Evolutionary conservation across 2,888 invertebrate species (phyloP), one percentile per base, ranked within the genome.

Genomic region (Ceriagrion tenellum): DNA sequence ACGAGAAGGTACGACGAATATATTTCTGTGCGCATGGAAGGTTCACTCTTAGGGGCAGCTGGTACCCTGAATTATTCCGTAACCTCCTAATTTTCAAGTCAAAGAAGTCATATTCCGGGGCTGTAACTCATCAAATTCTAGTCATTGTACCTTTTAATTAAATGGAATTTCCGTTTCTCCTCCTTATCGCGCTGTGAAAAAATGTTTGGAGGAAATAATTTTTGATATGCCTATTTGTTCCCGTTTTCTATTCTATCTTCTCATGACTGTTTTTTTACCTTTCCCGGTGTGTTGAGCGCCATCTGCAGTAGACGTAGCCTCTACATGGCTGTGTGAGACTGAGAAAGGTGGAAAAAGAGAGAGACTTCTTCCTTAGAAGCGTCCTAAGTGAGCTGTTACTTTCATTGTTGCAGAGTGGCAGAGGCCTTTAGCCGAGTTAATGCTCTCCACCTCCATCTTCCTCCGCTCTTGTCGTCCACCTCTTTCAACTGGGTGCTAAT

Each of bases 401-500:
- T 59, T 26, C 26, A 69, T 69, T 69, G 69, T 69, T 69, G 69
- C 69, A 69, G 69, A 26, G 69, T 69, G 69, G 26, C 69, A 20
- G 69, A 69, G 69, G n/a, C 69, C 69, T 69, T 69, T 69, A 26
- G 69, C n/a, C 69, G 26, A 69, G 69, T 69, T 6, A 69, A 69
- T 69, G 69, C 69, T 69, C 69, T 69, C 26, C 8, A 18, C 69
- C n/a, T 69, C 88, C 88, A 40, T 88, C 88, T 88, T 20, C 47
- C 47, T 88, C 88, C 40, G 8, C 23, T 69, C 69, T n/a, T 69
- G 23, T 26, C 89, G 55, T 55, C 35, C 10, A 8, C n/a, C 89
- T 89, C 55, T 55, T 55, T n/a, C 81, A 81, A 81, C 81, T 81
- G 81, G 81, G 81, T 81, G 81, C 81, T 81, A 81, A 81, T 81